Evolutionary conservation across 2,888 invertebrate genomes (phyloP).

Genomic region (Hyalella azteca): DNA sequence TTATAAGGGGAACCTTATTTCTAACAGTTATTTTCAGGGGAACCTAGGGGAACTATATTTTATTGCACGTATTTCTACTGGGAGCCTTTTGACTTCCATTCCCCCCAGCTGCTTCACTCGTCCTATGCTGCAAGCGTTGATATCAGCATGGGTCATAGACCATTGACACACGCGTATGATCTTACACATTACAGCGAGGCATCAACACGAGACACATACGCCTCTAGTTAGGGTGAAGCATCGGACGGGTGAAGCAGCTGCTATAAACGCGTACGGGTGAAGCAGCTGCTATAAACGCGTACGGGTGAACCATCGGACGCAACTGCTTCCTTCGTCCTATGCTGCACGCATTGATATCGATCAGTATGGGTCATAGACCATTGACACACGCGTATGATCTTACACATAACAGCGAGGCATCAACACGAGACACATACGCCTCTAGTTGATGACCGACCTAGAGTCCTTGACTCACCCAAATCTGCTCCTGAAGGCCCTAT

Average conservation of each 20-base stretch:
- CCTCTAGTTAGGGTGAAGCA: too few relatives aligned
- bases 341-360: background rate
- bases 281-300: too few relatives aligned
- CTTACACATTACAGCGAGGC: background rate
- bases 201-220: background rate
- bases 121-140: background rate
- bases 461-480: constrained; percentile 18
- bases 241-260: too few relatives aligned
- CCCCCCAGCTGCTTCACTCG: background rate
- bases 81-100: too few relatives aligned
- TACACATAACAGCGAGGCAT: background rate
- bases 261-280: too few relatives aligned
- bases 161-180: background rate
- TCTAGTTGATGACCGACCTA: background rate
- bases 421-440: background rate
- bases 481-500: constrained; percentile 24
- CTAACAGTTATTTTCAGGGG: too few relatives aligned
- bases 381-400: background rate
- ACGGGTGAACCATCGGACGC: background rate
- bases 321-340: background rate
- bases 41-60: too few relatives aligned
- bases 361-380: background rate
- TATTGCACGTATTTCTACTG: too few relatives aligned
- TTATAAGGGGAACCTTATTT: too few relatives aligned
- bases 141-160: background rate